A percentile compares a stretch with the other conserved stretches of the same genome.
These are phyloP conservation scores for Holcopasites calliopsidis DNA, from an alignment of 1,140 invertebrate genomes.

Conservation along the genomic window DNA sequence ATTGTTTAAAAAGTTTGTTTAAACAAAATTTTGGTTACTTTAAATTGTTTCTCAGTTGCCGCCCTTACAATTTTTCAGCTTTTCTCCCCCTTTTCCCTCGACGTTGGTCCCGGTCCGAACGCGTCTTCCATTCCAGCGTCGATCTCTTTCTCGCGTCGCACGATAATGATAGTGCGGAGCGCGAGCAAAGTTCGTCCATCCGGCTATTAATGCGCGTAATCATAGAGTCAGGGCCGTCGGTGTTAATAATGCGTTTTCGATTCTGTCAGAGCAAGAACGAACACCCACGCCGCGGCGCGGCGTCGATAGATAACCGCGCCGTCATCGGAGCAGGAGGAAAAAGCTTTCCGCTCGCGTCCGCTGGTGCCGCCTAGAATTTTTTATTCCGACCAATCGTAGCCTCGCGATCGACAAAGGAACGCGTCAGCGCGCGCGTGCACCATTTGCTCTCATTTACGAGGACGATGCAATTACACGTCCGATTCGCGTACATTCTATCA, in stretches of 20 bases:
- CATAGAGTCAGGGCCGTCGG: slow-evolving; percentile 77
- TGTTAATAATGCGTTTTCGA: slow-evolving; percentile 79
- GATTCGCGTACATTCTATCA: no score
- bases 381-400: slow-evolving; percentile 30
- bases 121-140: slow-evolving; percentile 19
- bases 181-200: slow-evolving; percentile 73
- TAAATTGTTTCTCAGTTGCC: background rate
- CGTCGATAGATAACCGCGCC: slow-evolving; percentile 59
- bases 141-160: slow-evolving; percentile 51
- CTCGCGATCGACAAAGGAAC: slow-evolving; percentile 2
- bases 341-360: slow-evolving; percentile 4
- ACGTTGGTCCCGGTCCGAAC: background rate
- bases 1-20: no score
- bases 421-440: background rate
- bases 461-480: background rate
- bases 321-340: slow-evolving; percentile 43
- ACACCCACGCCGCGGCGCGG: slow-evolving; percentile 76
- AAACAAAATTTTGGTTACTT: no score
- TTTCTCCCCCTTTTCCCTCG: background rate
- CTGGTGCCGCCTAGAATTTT: slow-evolving; percentile 16
- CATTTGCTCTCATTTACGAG: slow-evolving; percentile 14
- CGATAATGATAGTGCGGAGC: slow-evolving; percentile 74
- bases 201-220: slow-evolving; percentile 78
- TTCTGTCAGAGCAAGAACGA: slow-evolving; percentile 65
- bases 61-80: no score